A percentile compares a stretch with the other conserved stretches of the same genome.
Conservation (phyloP, 2,113 vertebrate species). For the Melanotaenia duboulayi region DNA sequence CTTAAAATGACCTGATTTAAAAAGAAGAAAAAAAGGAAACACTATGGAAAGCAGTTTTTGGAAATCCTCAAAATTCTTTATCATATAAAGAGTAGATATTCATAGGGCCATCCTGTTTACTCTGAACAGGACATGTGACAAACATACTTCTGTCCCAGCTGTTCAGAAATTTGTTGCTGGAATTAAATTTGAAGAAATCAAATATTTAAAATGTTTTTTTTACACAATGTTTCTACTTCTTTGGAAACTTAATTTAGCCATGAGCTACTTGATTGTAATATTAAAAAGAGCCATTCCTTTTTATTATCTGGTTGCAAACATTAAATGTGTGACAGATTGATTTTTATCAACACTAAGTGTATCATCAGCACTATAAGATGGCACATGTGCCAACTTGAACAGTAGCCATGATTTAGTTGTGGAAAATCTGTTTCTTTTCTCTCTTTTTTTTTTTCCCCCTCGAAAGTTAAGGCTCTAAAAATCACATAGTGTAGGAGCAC, state of each 20-base stretch:
- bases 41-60: too few species aligned
- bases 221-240: slow-evolving; percentile 7
- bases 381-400: slow-evolving; percentile 28
- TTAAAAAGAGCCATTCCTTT: slow-evolving; percentile 2
- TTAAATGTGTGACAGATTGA: slow-evolving; percentile 52
- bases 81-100: neutral
- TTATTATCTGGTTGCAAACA: slow-evolving; percentile 42
- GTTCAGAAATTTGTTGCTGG: neutral
- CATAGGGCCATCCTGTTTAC: neutral
- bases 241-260: neutral
- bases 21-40: too few species aligned
- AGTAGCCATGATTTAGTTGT: slow-evolving; percentile 41
- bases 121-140: neutral
- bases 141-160: neutral
- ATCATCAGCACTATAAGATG: slow-evolving; percentile 24
- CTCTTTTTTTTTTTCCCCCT: neutral
- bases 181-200: neutral
- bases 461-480: slow-evolving; percentile 31
- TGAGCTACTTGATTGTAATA: slow-evolving; percentile 16
- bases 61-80: too few species aligned
- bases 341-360: slow-evolving; percentile 39
- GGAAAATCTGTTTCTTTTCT: slow-evolving; percentile 38
- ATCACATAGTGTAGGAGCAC: slow-evolving; percentile 19
- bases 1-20: too few species aligned
- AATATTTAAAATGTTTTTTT: neutral